These are phyloP conservation scores for Pollenia amentaria DNA, from an alignment of 2,888 invertebrate genomes.

Conservation along the genomic window DNA sequence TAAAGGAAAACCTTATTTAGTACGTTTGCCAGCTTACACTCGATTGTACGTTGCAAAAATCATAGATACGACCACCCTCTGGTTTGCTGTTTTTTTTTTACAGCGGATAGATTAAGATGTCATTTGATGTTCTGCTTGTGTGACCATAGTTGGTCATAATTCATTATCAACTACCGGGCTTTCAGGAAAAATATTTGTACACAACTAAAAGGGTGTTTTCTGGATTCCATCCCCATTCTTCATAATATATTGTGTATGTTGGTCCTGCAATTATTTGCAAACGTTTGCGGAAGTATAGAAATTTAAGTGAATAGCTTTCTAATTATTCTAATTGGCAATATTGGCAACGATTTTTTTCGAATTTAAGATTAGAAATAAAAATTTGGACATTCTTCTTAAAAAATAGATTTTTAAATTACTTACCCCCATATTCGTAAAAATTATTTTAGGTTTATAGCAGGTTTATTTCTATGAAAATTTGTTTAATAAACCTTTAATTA, in stretches of 20 bases:
- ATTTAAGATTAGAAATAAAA: no score
- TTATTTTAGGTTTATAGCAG: no score
- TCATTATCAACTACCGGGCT: constrained; percentile 42
- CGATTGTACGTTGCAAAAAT: neutral
- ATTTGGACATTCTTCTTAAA: no score
- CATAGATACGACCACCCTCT: constrained; percentile 10
- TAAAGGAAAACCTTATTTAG: constrained; percentile 59
- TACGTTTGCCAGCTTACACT: constrained; percentile 1
- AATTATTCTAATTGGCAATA: constrained; percentile 17
- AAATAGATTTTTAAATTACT: no score
- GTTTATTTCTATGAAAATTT: no score
- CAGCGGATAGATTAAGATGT: constrained; percentile 66
- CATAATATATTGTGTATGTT: neutral
- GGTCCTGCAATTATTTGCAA: no score
- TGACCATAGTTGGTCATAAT: constrained; percentile 58
- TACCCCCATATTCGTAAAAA: no score
- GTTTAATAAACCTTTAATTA: no score
- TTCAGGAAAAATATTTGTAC: neutral
- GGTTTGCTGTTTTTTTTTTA: constrained; percentile 9
- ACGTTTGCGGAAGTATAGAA: constrained; percentile 36
- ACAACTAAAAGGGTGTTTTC: constrained; percentile 7
- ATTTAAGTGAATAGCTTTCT: constrained; percentile 34
- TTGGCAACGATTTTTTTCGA: neutral
- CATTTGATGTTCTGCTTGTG: constrained; percentile 68
- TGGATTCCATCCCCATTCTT: neutral